Evolutionary conservation across 2,888 invertebrate genomes (phyloP).

Genomic region (Allygus modestus): DNA sequence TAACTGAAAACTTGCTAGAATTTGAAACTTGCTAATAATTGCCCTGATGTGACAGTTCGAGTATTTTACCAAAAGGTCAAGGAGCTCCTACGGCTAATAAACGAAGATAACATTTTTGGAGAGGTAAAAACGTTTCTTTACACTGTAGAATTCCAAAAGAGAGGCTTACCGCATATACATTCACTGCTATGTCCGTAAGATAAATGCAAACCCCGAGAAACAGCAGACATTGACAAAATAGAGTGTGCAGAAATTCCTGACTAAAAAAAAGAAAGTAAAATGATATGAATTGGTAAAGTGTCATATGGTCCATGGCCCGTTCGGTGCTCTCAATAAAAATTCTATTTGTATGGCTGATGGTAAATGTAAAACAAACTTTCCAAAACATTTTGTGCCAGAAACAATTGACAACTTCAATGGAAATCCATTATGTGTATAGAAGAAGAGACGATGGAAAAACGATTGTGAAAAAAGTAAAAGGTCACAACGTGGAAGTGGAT

Average conservation of each 20-base stretch:
- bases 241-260: slow-evolving; percentile 73
- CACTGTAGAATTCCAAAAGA: slow-evolving; percentile 71
- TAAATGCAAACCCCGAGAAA: slow-evolving; percentile 68
- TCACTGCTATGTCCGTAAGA: slow-evolving; percentile 70
- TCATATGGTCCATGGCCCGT: slow-evolving; percentile 73
- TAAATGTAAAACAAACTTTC: slow-evolving; percentile 73
- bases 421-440: slow-evolving; percentile 39
- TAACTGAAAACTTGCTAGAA: slow-evolving; percentile 22
- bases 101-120: slow-evolving; percentile 39
- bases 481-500: neutral
- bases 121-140: slow-evolving; percentile 63
- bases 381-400: slow-evolving; percentile 63
- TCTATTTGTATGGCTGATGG: slow-evolving; percentile 74
- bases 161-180: slow-evolving; percentile 71
- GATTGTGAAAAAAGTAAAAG: slow-evolving; percentile 9
- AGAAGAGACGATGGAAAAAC: slow-evolving; percentile 29
- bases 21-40: slow-evolving; percentile 37
- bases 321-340: slow-evolving; percentile 71
- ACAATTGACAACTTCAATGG: slow-evolving; percentile 35
- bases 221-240: slow-evolving; percentile 69
- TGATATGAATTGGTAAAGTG: slow-evolving; percentile 68
- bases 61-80: slow-evolving; percentile 53
- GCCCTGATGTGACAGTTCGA: slow-evolving; percentile 7
- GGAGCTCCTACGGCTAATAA: slow-evolving; percentile 31
- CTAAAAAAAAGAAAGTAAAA: slow-evolving; percentile 70